Evolutionary conservation across 2,113 vertebrate species (phyloP).

Genomic region (Bagarius yarrelli): DNA sequence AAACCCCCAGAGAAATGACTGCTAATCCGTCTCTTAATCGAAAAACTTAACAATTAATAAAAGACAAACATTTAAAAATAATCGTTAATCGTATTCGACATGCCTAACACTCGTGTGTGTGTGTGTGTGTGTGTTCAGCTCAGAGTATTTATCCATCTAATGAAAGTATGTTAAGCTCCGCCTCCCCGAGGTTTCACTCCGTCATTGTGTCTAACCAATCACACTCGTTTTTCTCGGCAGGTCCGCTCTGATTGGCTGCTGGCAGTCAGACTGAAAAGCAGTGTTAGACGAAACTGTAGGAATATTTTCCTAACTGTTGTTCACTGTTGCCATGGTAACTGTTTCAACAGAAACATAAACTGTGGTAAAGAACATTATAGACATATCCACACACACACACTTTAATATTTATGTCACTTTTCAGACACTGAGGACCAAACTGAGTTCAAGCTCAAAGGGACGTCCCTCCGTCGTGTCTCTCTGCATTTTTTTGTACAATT

Average conservation of each 20-base stretch:
- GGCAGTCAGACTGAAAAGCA: not conserved
- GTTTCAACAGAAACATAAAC: not conserved
- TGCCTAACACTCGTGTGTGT: too few relatives aligned
- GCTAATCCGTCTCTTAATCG: too few relatives aligned
- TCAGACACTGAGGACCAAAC: constrained; percentile 61
- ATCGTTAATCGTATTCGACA: too few relatives aligned
- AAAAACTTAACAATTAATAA: too few relatives aligned
- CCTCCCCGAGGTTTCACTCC: not conserved
- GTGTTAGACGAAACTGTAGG: not conserved
- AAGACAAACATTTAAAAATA: too few relatives aligned
- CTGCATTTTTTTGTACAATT: constrained; percentile 32
- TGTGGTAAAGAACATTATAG: not conserved
- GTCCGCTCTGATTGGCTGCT: constrained; percentile 15
- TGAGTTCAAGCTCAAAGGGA: constrained; percentile 57
- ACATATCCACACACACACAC: not conserved
- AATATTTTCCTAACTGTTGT: too few relatives aligned
- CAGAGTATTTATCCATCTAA: not conserved
- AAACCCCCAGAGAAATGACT: too few relatives aligned
- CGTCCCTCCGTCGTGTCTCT: constrained; percentile 43
- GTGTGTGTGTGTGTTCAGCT: too few relatives aligned
- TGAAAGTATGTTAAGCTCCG: not conserved
- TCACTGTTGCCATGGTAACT: not conserved
- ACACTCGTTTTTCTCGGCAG: not conserved
- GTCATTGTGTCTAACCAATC: not conserved
- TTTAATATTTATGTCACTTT: not conserved